phyloP scores from a whole-genome alignment of 2,113 vertebrate genomes.

The Probosciger aterrimus region DNA sequence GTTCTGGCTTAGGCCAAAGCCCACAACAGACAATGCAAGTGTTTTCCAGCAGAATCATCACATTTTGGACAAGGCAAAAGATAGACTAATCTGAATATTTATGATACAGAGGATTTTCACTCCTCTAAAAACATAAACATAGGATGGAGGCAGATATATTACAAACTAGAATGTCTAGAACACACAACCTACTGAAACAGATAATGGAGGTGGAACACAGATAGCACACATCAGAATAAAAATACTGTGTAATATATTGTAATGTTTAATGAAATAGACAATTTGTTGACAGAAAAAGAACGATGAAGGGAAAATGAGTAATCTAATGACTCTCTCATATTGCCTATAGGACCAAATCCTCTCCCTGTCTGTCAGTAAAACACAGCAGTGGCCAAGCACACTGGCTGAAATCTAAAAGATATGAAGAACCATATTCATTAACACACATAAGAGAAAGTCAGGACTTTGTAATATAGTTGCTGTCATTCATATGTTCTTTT shows the following conservation, averaged over 20 bases:
- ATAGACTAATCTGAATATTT: neutral
- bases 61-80: neutral
- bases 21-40: neutral
- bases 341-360: neutral
- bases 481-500: neutral
- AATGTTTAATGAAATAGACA: neutral
- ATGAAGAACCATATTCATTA: neutral
- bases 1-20: neutral
- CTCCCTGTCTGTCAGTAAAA: neutral
- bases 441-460: rapidly evolving
- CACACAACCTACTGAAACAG: neutral
- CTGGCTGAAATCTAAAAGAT: neutral
- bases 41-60: neutral
- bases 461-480: neutral
- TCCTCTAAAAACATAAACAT: neutral
- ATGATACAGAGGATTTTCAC: neutral
- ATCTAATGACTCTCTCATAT: neutral
- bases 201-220: neutral
- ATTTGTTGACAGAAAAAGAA: neutral
- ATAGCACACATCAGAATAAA: neutral
- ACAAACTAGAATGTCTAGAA: neutral
- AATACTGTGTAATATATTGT: neutral
- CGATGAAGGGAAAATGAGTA: neutral
- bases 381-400: neutral
- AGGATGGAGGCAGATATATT: neutral